Percentiles rank a stretch among this genome's conserved stretches.
Evolutionary conservation across 1,140 invertebrate species (phyloP).

Genomic region (Drosophila bocqueti): DNA sequence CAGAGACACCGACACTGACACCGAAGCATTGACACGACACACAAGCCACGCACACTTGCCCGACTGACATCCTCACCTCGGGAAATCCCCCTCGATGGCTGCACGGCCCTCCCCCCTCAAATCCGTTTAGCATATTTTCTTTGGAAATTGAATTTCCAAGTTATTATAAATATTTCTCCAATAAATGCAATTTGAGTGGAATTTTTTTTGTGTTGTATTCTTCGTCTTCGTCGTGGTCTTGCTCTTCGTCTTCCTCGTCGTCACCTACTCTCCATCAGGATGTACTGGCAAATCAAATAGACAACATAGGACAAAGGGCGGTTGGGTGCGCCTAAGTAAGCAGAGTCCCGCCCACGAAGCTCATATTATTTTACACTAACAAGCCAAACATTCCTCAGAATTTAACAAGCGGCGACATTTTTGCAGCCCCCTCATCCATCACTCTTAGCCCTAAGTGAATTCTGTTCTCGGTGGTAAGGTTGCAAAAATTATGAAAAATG

Average conservation of each 20-base stretch:
- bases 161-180: slow-evolving; percentile 81
- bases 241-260: slow-evolving; percentile 1
- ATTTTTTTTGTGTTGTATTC: slow-evolving; percentile 52
- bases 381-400: slow-evolving; percentile 69
- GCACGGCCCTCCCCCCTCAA: slow-evolving; percentile 33
- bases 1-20: slow-evolving; percentile 21
- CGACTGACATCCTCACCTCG: slow-evolving; percentile 33
- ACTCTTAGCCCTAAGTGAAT: slow-evolving; percentile 67
- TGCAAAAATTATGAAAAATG: slow-evolving; percentile 49
- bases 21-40: slow-evolving; percentile 41
- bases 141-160: slow-evolving; percentile 82
- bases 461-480: slow-evolving; percentile 35
- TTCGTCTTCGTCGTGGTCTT: slow-evolving; percentile 7
- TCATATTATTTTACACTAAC: slow-evolving; percentile 79
- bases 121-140: slow-evolving; percentile 82
- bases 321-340: slow-evolving; percentile 25
- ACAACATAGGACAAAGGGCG: slow-evolving; percentile 28
- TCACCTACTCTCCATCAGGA: slow-evolving; percentile 23
- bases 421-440: slow-evolving; percentile 41
- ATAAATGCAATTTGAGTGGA: slow-evolving; percentile 79
- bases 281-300: slow-evolving; percentile 54
- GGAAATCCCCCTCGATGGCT: slow-evolving; percentile 18
- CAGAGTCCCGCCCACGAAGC: slow-evolving; percentile 17
- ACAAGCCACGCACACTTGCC: slow-evolving; percentile 29
- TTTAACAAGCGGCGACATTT: slow-evolving; percentile 67